Base-by-base conservation (phyloP, 2,797 vertebrate species). In the Acipenser transmontanus region DNA sequence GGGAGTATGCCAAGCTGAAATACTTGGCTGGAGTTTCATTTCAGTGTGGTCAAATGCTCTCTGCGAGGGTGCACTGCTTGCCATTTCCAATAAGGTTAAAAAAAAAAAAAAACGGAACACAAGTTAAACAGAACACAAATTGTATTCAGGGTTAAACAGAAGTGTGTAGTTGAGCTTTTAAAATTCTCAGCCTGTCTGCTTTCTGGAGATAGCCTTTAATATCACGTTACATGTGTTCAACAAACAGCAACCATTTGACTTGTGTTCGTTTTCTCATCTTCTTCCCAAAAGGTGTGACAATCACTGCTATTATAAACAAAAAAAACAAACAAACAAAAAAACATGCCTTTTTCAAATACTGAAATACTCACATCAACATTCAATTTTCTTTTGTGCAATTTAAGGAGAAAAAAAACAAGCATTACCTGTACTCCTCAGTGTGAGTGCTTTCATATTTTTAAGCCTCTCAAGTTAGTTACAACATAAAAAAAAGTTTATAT, bases 301-400 rank as follows among this genome's bases (percentile, higher is more conserved):
- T 90, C 79, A 86, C 85, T 80, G 89, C 76, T 77, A 69, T 89
- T 92, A 81, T 91, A 89, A 93, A 91, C 91, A 91, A 90, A 34
- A 3, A 34, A 34, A 34, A 34, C 4, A 34, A 4, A 4, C 34
- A 34, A 34, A 51, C 50, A 59, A 65, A 68, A 85, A 74, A 80
- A 34, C 34, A 34, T 34, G 34, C 34, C 34, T 4, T 34, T 34
- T 34, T 34, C 34, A 34, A 34, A 93, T 90, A 93, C 91, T 93
- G 93, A 95, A 93, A 90, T 89, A 93, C 87, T 90, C 93, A 80
- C 83, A 91, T 91, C 84, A 89, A 97, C 95, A 97, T 97, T 97
- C 93, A 95, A 91, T 93, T 85, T 93, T 93, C 89, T 92, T 94
- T 93, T 97, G 95, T 98, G 96, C 95, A 96, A 96, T 90, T 88